Conservation (phyloP, 2,797 vertebrate genomes). For the Podarcis lilfordi region DNA sequence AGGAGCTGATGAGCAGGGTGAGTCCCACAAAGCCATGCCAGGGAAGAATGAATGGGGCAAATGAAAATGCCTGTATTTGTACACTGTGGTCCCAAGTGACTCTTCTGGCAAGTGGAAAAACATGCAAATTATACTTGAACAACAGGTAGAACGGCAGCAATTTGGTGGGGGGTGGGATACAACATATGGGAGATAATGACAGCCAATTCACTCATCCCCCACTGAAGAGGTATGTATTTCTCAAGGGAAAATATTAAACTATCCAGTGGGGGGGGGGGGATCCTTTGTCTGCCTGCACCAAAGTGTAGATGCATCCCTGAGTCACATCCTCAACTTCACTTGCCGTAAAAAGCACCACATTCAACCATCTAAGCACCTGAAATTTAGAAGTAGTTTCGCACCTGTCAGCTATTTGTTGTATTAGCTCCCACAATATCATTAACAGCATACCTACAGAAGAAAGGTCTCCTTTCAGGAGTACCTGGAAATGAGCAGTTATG, state of each 20-base stretch:
- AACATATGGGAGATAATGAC: slow-evolving; percentile 34
- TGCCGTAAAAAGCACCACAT: slow-evolving; percentile 18
- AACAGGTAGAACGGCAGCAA: slow-evolving; percentile 51
- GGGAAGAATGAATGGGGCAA: slow-evolving; percentile 36
- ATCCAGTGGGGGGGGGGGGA: slow-evolving; percentile 32
- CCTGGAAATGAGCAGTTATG: slow-evolving; percentile 54
- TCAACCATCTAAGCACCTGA: not conserved
- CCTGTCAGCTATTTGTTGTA: slow-evolving; percentile 53
- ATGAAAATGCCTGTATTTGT: slow-evolving; percentile 4
- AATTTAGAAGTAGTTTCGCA: slow-evolving; percentile 53
- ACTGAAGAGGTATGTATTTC: slow-evolving; percentile 31
- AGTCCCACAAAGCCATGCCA: not conserved
- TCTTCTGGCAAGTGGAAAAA: slow-evolving; percentile 44
- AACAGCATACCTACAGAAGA: slow-evolving; percentile 37
- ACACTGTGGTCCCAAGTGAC: not conserved
- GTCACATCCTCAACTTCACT: slow-evolving; percentile 24
- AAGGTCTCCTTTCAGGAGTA: slow-evolving; percentile 55
- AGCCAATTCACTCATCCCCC: slow-evolving; percentile 50
- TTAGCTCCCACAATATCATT: slow-evolving; percentile 39
- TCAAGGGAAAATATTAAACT: slow-evolving; percentile 30
- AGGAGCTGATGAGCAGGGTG: not conserved
- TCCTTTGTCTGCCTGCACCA: slow-evolving; percentile 31
- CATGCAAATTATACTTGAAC: slow-evolving; percentile 39
- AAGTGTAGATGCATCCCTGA: slow-evolving; percentile 29
- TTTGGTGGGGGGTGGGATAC: slow-evolving; percentile 33